Base-by-base conservation (phyloP, 2,888 invertebrate genomes). In the Plutella xylostella region DNA sequence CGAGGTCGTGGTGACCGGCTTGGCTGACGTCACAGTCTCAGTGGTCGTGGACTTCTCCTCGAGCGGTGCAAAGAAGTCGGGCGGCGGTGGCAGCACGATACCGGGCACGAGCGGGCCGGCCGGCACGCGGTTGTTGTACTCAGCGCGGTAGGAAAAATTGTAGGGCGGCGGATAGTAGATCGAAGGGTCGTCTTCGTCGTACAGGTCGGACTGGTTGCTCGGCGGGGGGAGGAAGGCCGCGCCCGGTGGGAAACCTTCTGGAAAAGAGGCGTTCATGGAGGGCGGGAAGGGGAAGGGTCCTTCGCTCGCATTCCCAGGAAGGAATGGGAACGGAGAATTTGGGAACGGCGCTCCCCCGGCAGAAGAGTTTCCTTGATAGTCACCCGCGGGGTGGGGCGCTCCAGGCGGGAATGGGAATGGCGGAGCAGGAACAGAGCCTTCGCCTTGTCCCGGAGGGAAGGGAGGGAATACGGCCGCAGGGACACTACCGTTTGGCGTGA, bases 81-180 rank as follows among this genome's bases (percentile, higher is more conserved):
- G 93, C 2, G 95, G 95, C 6, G 95, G 95, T 2, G 94, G 94
- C 42, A 95, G 73, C 20, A 95, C 90, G 50, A 95, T 94, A 42
- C 94, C 95, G 3, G 95, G 95, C 6, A 95, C 94, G 48, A 95
- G 73, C 0, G 94, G 95, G 39, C 95, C 94, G 0, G 94, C 92
- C 35, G 92, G 90, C 28, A 94, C 93, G 40, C 88, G 89, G 58
- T 86, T 87, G 34, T 90, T 87, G 74, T 94, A 93, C 66, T 92
- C 92, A 65, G 87, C 88, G 66, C 88, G 90, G 73, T 92, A 94
- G 55, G 91, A 90, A 85, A 93, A 93, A 73, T 92, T 94, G 85
- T 95, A 95, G 12, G 94, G 93, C 63, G 94, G 94, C 61, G 94
- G 94, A 86, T 95, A 94, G 65, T 94, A 95, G 45, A 94, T 90